Evolutionary conservation across 2,888 invertebrate genomes (phyloP).

Genomic region (Drosophila quasianomalipes): DNA sequence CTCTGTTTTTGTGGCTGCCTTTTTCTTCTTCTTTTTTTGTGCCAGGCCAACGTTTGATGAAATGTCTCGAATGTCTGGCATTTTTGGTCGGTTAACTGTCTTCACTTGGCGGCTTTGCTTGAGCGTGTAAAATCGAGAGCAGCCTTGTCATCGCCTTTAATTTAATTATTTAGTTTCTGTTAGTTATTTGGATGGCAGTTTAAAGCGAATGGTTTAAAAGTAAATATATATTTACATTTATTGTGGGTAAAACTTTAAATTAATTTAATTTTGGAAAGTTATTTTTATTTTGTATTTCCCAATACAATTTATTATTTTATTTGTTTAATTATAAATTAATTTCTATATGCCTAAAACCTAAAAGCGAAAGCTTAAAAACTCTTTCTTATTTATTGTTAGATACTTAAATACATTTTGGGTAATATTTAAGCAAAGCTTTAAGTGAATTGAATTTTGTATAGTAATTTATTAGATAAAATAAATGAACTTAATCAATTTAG

Average conservation of each 20-base stretch:
- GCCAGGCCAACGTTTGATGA: constrained; percentile 72
- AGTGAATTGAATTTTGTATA: neutral
- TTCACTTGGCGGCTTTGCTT: constrained; percentile 39
- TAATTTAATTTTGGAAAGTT: neutral
- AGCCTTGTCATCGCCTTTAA: constrained; percentile 42
- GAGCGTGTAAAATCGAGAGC: constrained; percentile 37
- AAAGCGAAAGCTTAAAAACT: neutral
- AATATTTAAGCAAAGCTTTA: neutral
- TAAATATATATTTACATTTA: neutral
- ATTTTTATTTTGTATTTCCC: neutral
- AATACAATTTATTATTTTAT: neutral
- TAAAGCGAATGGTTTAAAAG: neutral
- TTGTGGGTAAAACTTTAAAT: neutral
- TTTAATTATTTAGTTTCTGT: constrained; percentile 48
- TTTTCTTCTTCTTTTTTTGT: constrained; percentile 5
- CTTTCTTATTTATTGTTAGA: neutral
- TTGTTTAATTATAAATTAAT: neutral
- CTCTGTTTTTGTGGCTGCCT: constrained; percentile 52
- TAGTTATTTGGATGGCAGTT: constrained; percentile 8
- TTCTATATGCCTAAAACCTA: neutral
- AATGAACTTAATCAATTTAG: neutral
- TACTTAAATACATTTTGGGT: neutral
- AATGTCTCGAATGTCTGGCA: constrained; percentile 55
- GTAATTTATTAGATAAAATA: neutral
- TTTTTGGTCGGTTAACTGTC: constrained; percentile 27